Base-by-base conservation (phyloP, 2,888 invertebrate genomes). In the Agonopterix subpropinquella region DNA sequence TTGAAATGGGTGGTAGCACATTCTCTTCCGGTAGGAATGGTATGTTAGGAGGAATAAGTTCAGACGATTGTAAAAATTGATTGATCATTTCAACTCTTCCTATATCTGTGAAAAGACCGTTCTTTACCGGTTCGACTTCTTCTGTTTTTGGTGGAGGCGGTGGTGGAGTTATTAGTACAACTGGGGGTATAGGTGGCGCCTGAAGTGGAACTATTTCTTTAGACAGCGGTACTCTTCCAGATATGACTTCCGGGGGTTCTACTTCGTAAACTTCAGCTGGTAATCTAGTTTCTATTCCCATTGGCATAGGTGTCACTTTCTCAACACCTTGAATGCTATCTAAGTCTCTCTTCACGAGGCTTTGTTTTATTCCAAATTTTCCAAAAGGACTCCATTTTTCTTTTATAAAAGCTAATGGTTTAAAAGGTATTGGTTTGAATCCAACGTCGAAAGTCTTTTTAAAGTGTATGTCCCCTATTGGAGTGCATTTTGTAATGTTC, bases 381-480 rank as follows among this genome's bases (percentile, higher is more conserved):
- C 75, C 77, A 36, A 82, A 71, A 0, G 80, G 75, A 1, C 71
- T 62, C 69, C 73, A 70, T 56, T 72, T 74, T 43, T 79, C 73
- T 11, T 65, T 73, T 8, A 77, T 59, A 37, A 77, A 69, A 0
- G 70, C 56, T 36, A 80, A 50, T 0, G 74, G 73, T 43, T 67
- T 69, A 1, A 70, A 60, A n/a, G 62, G 59, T 10, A 70, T 49
- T 1, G 71, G 73, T 43, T 67, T 71, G 8, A 77, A 59, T 36
- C 64, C 68, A 0, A 80, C 57, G 46, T 77, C 73, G 11, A 76
- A 67, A 3, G 67, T 70, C 43, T 67, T 76, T 47, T 72, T 67
- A 35, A 75, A 59, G 45, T 61, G 67, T 48, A 77, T 47, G 41
- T 70, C 67, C 54, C 70, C 64, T 28, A 73, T 64, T 1, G 70